Evolutionary conservation across 2,113 vertebrate species (phyloP), one percentile per base, ranked within the genome.

Genomic region (Equus quagga): DNA sequence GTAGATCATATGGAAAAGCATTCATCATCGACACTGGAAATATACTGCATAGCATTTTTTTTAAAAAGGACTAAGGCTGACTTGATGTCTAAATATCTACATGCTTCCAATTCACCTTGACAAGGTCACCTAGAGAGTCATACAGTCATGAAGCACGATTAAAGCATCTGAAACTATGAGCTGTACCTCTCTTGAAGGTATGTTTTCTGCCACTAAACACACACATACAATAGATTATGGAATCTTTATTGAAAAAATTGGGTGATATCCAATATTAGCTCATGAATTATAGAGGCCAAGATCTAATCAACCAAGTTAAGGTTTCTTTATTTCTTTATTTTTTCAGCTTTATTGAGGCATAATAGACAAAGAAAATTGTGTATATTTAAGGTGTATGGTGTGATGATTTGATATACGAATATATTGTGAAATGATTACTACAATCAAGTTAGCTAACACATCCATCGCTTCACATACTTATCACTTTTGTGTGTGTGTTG

Each of bases 51-150:
- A 78, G 10, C 8, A 46, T 90, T 76, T 64, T 46, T 72, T 89
- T 94, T 60, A 54, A 28, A 78, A 96, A 89, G 21, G 31, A 41
- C n/a, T 36, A 41, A 92, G 10, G 46, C 14, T 92, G 51, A 80
- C 64, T 78, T 83, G 44, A 76, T 76, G 84, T 79, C 19, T 84
- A 84, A 94, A 81, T 80, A 89, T 44, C 24, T 91, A 49, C 13
- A 46, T 75, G 36, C 78, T 96, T 93, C 11, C 76, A 85, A 88
- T 91, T 96, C 60, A 85, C 33, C 19, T 96, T 92, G 26, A 31
- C 84, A 89, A 80, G 33, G 51, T 94, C 92, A 97, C 8, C 72
- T 95, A 94, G n/a, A 93, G n/a, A 90, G 24, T 75, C 23, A 94
- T 69, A 64, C 10, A 65, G 58, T 56, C 14, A 41, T 86, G 3